Evolutionary conservation across 2,113 vertebrate genomes (phyloP).

Genomic region (Echinops telfairi): DNA sequence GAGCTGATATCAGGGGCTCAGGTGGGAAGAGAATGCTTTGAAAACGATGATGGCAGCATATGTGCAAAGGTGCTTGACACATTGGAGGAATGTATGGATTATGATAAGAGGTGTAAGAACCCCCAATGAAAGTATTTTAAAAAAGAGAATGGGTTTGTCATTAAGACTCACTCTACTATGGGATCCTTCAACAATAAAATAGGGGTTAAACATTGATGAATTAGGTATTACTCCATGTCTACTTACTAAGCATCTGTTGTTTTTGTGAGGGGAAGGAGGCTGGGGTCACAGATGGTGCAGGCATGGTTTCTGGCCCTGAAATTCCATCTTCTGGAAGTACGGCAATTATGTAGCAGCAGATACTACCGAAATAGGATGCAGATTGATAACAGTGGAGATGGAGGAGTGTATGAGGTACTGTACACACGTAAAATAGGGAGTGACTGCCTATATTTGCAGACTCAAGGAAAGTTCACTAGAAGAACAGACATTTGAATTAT

Average conservation of each 20-base stretch:
- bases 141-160: background rate
- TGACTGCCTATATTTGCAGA: background rate
- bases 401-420: background rate
- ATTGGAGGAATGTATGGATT: too few species aligned
- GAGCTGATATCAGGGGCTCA: too few species aligned
- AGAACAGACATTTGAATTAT: constrained; percentile 16
- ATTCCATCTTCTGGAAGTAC: background rate
- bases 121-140: too few species aligned
- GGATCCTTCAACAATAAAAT: background rate
- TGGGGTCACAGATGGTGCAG: background rate
- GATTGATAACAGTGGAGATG: background rate
- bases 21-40: too few species aligned
- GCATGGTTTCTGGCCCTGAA: background rate
- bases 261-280: background rate
- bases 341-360: background rate
- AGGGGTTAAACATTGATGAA: background rate
- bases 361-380: background rate
- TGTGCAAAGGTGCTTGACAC: too few species aligned
- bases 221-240: background rate
- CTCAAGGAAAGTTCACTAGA: background rate
- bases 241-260: background rate
- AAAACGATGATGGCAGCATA: too few species aligned
- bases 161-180: background rate
- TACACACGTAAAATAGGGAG: background rate
- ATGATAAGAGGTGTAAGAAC: too few species aligned